Conservation (phyloP, 2,113 vertebrate genomes). For the Motacilla tschutschensis region DNA sequence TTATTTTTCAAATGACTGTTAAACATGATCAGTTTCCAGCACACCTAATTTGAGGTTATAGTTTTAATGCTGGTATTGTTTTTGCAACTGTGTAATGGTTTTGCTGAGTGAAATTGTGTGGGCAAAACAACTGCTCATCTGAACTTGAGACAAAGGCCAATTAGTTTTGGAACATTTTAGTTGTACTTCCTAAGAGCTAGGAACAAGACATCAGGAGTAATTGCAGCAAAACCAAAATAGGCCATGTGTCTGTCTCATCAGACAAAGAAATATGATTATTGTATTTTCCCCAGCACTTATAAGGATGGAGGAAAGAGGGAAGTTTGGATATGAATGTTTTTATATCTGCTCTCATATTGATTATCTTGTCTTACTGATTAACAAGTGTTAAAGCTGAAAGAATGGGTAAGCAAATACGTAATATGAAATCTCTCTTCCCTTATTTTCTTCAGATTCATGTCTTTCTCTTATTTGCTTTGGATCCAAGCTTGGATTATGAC, state of each 20-base stretch:
- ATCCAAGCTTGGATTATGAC: background rate
- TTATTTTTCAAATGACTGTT: background rate
- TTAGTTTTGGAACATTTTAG: background rate
- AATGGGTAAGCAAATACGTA: background rate
- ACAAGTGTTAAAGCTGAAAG: background rate
- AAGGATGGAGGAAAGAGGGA: background rate
- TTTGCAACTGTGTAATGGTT: background rate
- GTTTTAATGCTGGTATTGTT: background rate
- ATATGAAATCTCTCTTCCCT: background rate
- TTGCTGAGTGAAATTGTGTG: background rate
- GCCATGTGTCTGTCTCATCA: background rate
- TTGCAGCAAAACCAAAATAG: background rate
- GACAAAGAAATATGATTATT: background rate
- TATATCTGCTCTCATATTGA: accelerated
- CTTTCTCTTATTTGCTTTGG: background rate
- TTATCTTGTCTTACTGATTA: background rate
- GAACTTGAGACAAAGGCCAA: background rate
- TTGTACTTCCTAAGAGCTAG: background rate
- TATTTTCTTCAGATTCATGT: background rate
- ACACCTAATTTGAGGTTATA: background rate
- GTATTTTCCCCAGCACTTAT: background rate
- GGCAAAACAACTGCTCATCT: background rate
- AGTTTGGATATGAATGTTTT: background rate
- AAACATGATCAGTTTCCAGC: background rate
- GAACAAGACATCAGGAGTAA: background rate